Conservation (phyloP, 2,113 vertebrate genomes). For the Nothoprocta perdicaria region DNA sequence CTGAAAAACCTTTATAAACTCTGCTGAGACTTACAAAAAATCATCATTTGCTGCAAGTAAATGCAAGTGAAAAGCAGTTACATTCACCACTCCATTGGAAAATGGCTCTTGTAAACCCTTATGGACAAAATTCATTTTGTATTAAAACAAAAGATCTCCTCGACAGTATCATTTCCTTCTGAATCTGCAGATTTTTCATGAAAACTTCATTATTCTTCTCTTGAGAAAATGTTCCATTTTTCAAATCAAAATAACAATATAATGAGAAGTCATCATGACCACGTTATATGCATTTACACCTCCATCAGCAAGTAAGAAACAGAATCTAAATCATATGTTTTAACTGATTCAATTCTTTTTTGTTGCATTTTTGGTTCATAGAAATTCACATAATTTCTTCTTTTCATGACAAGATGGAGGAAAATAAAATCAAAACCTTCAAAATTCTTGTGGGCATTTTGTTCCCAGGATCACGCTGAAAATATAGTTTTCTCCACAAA, state of each 20-base stretch:
- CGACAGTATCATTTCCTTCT: background rate
- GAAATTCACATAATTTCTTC: background rate
- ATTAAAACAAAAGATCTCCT: background rate
- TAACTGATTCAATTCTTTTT: background rate
- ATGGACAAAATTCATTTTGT: background rate
- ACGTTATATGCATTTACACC: accelerated
- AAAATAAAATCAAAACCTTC: background rate
- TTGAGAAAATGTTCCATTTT: background rate
- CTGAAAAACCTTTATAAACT: background rate
- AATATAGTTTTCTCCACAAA: background rate
- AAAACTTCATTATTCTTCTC: background rate
- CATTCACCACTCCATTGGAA: background rate
- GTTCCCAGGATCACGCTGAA: background rate
- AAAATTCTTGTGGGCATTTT: background rate
- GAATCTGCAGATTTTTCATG: background rate
- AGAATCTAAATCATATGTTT: background rate
- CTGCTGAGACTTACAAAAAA: background rate
- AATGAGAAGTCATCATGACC: background rate
- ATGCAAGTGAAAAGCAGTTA: background rate
- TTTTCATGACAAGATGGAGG: background rate
- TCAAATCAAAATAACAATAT: background rate
- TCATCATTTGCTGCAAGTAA: background rate
- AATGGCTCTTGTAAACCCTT: background rate
- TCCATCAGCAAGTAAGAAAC: background rate
- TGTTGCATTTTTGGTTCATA: background rate